Conservation (phyloP, 2,888 invertebrate genomes). For the Venusia cambrica region DNA sequence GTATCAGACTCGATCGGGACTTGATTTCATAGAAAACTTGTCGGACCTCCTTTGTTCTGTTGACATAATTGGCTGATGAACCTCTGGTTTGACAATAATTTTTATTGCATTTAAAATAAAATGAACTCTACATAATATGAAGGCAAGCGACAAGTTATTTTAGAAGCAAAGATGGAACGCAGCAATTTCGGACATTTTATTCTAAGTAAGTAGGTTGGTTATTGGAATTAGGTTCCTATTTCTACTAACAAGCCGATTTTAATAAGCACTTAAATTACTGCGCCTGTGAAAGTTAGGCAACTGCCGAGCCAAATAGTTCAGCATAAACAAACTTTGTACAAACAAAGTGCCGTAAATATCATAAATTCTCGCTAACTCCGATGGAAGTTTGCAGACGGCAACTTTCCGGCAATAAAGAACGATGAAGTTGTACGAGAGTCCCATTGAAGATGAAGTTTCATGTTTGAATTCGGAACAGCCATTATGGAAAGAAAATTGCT, state of each 20-base stretch:
- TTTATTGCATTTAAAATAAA: too few relatives aligned
- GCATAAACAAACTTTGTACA: constrained; percentile 37
- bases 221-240: neutral
- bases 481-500: constrained; percentile 13
- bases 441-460: constrained; percentile 29
- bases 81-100: too few relatives aligned
- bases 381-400: constrained; percentile 53
- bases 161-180: too few relatives aligned
- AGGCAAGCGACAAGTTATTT: too few relatives aligned
- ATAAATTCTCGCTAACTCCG: constrained; percentile 39
- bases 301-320: constrained; percentile 30
- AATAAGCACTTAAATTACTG: constrained; percentile 8
- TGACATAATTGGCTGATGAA: too few relatives aligned
- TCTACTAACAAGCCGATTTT: neutral
- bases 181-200: too few relatives aligned
- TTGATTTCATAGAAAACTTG: too few relatives aligned
- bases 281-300: constrained; percentile 10
- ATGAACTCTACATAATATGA: too few relatives aligned
- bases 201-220: too few relatives aligned
- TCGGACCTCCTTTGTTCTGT: too few relatives aligned
- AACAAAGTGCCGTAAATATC: constrained; percentile 43
- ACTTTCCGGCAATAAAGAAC: constrained; percentile 40
- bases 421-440: constrained; percentile 29
- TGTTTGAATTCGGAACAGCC: constrained; percentile 18
- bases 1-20: too few relatives aligned